Evolutionary conservation across 2,113 vertebrate genomes (phyloP), one percentile per base, ranked within the genome.

Genomic region (Phycodurus eques): DNA sequence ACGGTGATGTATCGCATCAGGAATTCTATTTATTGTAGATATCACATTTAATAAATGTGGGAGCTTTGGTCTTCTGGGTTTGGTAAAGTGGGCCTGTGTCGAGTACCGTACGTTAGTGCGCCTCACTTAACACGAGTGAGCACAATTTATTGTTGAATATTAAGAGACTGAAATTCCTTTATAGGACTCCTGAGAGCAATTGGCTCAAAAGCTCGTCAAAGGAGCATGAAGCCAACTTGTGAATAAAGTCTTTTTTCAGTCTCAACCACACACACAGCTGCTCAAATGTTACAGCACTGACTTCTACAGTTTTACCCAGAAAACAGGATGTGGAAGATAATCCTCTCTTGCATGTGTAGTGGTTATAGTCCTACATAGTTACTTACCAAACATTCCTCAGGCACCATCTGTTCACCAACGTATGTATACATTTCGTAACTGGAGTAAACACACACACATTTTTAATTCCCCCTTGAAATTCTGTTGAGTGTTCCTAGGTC

Each of bases 131-230:
- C 72, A 73, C 68, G 74, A 44, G 49, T 46, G 39, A 61, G 67
- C 64, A 14, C 54, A 72, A 80, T 83, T 70, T 78, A 86, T 71
- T 63, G 75, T 75, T 82, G 71, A 69, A 70, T 75, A 77, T 80
- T 54, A 74, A 73, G 66, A 66, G 62, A 54, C 27, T 43, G 17
- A 65, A 74, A 76, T 69, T 66, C 47, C 43, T 53, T 54, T 54
- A 49, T 53, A 44, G 17, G 46, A 14, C 65, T 59, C n/a, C 31
- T 56, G 59, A 54, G 68, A 75, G 35, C 57, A 20, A n/a, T 70
- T 66, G 31, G 49, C 68, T 81, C 65, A 42, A 71, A 67, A 77
- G 67, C 68, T 71, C 15, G 39, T 67, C 56, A 31, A 71, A 51
- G 67, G 77, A 76, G 57, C 33, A 20, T 3, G 27, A 69, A 44